A percentile compares a stretch with the other conserved stretches of the same genome.
Evolutionary conservation across 2,888 invertebrate genomes (phyloP).

Genomic region (Oscheius sp.): DNA sequence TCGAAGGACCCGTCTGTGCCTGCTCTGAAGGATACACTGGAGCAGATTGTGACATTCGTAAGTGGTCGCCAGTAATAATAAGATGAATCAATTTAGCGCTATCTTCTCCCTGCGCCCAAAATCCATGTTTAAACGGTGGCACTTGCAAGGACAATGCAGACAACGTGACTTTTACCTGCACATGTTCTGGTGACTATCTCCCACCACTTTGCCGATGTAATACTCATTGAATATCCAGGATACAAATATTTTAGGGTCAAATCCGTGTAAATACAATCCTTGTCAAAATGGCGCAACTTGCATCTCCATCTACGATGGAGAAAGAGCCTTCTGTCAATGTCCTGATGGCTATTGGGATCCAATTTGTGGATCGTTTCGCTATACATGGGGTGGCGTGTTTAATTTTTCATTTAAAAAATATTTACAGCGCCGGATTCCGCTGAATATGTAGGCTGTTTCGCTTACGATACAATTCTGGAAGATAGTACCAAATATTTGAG

Average conservation of each 20-base stretch:
- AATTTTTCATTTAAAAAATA: neutral
- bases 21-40: constrained; percentile 48
- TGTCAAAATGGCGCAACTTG: constrained; percentile 54
- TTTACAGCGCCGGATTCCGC: neutral
- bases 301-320: constrained; percentile 37
- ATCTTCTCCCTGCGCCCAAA: neutral
- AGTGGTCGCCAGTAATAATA: neutral
- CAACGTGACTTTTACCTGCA: constrained; percentile 16
- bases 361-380: neutral
- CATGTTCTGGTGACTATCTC: neutral
- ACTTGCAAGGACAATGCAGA: constrained; percentile 27
- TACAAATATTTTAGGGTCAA: neutral
- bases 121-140: constrained; percentile 48
- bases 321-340: constrained; percentile 41
- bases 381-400: neutral
- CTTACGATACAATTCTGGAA: neutral
- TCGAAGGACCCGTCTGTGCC: constrained; percentile 36
- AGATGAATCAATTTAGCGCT: neutral
- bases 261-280: constrained; percentile 24
- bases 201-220: neutral
- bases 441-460: neutral
- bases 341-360: constrained; percentile 24
- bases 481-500: neutral
- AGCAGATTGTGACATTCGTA: constrained; percentile 39
- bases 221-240: neutral